Conservation (phyloP, 2,888 invertebrate genomes). For the Xestia sexstrigata region DNA sequence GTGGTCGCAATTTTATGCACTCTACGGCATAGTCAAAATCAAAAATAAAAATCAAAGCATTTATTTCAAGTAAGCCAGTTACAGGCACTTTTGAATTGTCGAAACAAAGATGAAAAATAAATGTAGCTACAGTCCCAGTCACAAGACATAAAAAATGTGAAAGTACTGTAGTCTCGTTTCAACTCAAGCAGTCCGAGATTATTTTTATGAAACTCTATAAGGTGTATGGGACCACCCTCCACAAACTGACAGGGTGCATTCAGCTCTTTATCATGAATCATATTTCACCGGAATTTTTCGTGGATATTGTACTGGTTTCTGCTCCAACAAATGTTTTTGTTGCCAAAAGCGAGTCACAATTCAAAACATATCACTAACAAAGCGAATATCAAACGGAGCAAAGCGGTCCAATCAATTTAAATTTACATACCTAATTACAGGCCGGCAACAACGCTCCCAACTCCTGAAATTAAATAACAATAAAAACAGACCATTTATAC, state of each 20-base stretch:
- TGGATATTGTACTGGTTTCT: neutral
- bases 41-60: no score
- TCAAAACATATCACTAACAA: conserved; percentile 17
- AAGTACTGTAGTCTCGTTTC: no score
- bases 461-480: conserved; percentile 55
- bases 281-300: no score
- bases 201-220: neutral
- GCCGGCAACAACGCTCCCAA: conserved; percentile 2
- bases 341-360: neutral
- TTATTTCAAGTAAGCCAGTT: no score
- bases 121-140: no score
- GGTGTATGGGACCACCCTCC: no score
- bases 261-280: no score
- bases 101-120: no score
- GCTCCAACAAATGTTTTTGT: neutral
- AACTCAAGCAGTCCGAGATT: neutral
- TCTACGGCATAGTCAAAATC: neutral
- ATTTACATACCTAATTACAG: conserved; percentile 56
- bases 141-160: no score
- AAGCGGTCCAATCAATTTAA: conserved; percentile 51
- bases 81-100: no score
- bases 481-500: conserved; percentile 53
- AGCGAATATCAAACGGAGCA: conserved; percentile 7
- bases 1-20: neutral
- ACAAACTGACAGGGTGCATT: no score